A percentile compares a stretch with the other conserved stretches of the same genome.
Conservation (phyloP, 2,888 invertebrate species). For the Cephalotes varians region DNA sequence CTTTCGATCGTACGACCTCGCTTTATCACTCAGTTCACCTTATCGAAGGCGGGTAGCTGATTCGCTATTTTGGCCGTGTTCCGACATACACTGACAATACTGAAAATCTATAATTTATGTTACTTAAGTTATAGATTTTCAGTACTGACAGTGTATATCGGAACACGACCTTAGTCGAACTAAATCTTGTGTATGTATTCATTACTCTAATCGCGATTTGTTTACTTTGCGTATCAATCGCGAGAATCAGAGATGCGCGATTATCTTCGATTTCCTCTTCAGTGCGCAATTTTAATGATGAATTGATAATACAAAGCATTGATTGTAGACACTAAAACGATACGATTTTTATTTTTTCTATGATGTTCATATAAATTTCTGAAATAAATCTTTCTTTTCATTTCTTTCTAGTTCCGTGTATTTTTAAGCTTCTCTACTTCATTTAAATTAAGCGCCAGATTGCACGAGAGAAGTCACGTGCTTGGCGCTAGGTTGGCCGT, state of each 20-base stretch:
- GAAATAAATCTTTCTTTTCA: neutral
- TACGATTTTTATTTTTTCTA: neutral
- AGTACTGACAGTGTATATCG: too few relatives aligned
- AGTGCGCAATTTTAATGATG: neutral
- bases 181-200: neutral
- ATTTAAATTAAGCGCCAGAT: conserved; percentile 25
- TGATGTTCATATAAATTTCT: neutral
- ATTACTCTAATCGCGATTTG: neutral
- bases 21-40: neutral
- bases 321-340: neutral
- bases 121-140: too few relatives aligned
- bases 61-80: too few relatives aligned
- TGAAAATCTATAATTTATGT: too few relatives aligned
- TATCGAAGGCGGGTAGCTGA: neutral
- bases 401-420: neutral
- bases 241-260: neutral
- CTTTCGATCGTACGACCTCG: neutral
- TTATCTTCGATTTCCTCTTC: neutral
- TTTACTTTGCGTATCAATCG: conserved; percentile 20
- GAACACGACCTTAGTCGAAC: too few relatives aligned
- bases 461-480: conserved; percentile 4
- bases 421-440: neutral
- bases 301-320: neutral
- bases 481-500: neutral
- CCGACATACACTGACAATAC: too few relatives aligned